Evolutionary conservation across 2,888 invertebrate genomes (phyloP), one percentile per base, ranked within the genome.

Genomic region (Lycophotia porphyrea): DNA sequence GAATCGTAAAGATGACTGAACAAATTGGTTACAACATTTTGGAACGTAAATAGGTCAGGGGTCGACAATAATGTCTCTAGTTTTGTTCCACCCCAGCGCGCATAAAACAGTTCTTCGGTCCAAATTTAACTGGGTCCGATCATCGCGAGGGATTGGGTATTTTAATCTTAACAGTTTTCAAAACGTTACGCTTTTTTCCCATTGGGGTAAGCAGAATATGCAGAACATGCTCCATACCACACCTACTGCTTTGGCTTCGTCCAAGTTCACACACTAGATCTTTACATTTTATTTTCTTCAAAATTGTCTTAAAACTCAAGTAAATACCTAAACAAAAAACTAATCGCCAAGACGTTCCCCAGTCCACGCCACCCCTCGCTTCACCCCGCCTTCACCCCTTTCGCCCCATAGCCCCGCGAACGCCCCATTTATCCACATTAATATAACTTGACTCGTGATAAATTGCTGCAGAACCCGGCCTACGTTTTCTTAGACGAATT

Each of bases 401-500:
- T 83, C 71, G 74, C 84, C 83, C 80, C 67, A 36, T 65, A 68
- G 76, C 85, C 87, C 86, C 81, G 87, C 87, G 81, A 88, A 89
- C 90, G 91, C 93, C 91, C 92, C 94, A 93, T 94, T 93, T 94
- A 94, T 95, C 95, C 95, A 94, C 96, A 95, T 95, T 95, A 96
- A 96, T 96, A 95, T 95, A 95, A 95, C 96, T 95, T 92, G 94
- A 93, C 94, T 93, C 92, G 95, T 96, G 96, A 96, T 96, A 96
- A 96, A 96, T 96, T 95, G 94, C 95, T 91, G 91, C 92, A 89
- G 94, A 92, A 91, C 94, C 95, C 89, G 87, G 90, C 94, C 95
- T 94, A 93, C 94, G 94, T 94, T 96, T 96, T 96, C 96, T 96
- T 96, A 93, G 95, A 93, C 94, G 94, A 94, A 94, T 93, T 94